Evolutionary conservation across 2,888 invertebrate genomes (phyloP), one percentile per base, ranked within the genome.

Genomic region (Euplexia lucipara): DNA sequence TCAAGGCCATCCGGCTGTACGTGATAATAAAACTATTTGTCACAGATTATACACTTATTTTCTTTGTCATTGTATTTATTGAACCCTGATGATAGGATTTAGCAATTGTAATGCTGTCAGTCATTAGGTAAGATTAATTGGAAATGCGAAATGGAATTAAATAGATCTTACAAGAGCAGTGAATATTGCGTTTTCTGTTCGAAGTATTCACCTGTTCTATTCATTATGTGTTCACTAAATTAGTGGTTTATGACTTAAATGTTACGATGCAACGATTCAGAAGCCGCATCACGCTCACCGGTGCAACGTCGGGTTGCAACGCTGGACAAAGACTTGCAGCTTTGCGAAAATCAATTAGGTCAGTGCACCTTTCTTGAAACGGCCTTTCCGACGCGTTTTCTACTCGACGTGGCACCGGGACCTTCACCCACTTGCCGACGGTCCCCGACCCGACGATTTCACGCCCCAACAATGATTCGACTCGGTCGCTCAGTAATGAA

Each of bases 381-480:
- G 75, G 78, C 82, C 82, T 84, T 83, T 84, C 70, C 77, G 73
- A 69, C 35, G 79, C 77, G 85, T 86, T 91, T 90, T 92, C 90
- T 88, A 88, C 85, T 89, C 84, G 79, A 82, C 85, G 83, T 74
- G 72, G 39, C 66, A 57, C 48, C 54, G 70, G 78, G 90, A 92
- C 94, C 95, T 95, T 95, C 92, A 93, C 94, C 94, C 83, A 89
- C 83, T 84, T 88, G 86, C 84, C 81, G 85, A 77, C 83, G 86
- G 83, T 84, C 88, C 86, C 87, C 87, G 89, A 87, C 88, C 86
- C 83, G 87, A 82, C 77, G 85, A 90, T 93, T 92, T 92, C 92
- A 92, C 90, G 92, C 87, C 82, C 83, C 88, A 78, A 79, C 67
- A 65, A 63, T 74, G 79, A 85, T 84, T 83, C 83, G 86, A 82